Evolutionary conservation across 2,888 invertebrate genomes (phyloP), one percentile per base, ranked within the genome.

Genomic region (Metacarcinus magister): DNA sequence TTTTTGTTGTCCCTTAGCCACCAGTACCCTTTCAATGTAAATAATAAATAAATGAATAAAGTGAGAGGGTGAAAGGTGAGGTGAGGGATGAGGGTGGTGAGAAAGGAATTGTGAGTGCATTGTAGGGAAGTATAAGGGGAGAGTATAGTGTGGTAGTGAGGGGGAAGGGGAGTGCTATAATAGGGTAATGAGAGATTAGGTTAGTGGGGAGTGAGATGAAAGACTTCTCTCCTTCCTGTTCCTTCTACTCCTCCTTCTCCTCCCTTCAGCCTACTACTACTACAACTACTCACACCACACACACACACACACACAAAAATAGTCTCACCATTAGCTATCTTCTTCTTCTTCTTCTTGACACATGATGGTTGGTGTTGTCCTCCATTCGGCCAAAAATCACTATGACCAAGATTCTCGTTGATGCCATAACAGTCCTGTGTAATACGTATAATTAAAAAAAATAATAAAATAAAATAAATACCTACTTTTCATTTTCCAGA

Each of bases 321-420:
- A 39, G 19, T 46, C 44, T 44, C 48, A 82, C 82, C 82, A 13
- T 82, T 28, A 13, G 13, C 32, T 28, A 46, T 2, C 39, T 19
- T 46, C n/a, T 67, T n/a, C 54, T 67, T n/a, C 54, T n/a, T 91
- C 91, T 16, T 43, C 28, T 43, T 46, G 28, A 8, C 19, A 46
- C 96, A 96, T 0, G 92, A 94, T 0, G 96, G 96, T 48, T 96
- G 96, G 46, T 96, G 95, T 91, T 96, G 89, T 23, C 97, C 97
- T 3, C 97, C 97, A 89, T 96, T 97, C 10, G 97, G 97, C 96
- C 96, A 97, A 90, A 96, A 97, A 48, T 97, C 96, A 46, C 95
- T 95, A 93, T 97, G 96, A 13, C 97, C 97, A 13, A 97, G 43
- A 44, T 95, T 96, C 39, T 96, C 96, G 93, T 96, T 94, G 75